Conservation (phyloP, 2,797 vertebrate genomes). For the Ctenopoma kingsleyae region DNA sequence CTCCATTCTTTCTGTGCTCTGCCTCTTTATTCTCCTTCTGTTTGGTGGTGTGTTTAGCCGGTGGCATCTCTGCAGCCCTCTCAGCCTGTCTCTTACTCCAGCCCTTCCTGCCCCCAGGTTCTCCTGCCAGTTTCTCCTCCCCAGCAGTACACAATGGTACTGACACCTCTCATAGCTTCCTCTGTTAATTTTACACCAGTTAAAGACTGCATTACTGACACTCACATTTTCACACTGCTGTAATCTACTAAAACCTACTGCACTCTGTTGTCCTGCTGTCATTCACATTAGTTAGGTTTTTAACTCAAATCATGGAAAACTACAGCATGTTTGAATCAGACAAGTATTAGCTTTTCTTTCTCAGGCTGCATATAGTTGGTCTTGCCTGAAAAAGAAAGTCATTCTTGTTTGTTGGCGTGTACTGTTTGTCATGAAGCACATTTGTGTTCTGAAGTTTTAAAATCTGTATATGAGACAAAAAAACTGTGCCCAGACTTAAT, state of each 20-base stretch:
- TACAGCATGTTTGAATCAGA: background rate
- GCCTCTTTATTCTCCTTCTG: conserved; percentile 43
- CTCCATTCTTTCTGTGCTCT: conserved; percentile 35
- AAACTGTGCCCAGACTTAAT: background rate
- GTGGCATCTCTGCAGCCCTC: conserved; percentile 94
- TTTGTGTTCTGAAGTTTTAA: background rate
- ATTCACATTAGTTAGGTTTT: conserved; percentile 29
- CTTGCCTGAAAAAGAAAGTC: too few species aligned
- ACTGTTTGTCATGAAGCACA: background rate
- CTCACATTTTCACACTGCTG: conserved; percentile 17
- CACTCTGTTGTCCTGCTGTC: conserved; percentile 9
- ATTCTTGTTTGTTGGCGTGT: background rate
- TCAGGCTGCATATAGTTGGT: background rate
- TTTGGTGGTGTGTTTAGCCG: conserved; percentile 82
- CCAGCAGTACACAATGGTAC: conserved; percentile 99
- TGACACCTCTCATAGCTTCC: conserved; percentile 69
- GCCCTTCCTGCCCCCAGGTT: conserved; percentile 98
- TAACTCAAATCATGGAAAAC: background rate
- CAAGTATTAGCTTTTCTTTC: background rate
- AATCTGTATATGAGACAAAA: background rate
- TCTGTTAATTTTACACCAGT: conserved; percentile 33
- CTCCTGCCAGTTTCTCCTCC: conserved; percentile 98
- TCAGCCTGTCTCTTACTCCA: conserved; percentile 97
- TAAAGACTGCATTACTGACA: conserved; percentile 40
- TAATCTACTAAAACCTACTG: conserved; percentile 21